Evolutionary conservation across 1,140 invertebrate genomes (phyloP).

Genomic region (Tetramorium alpestre): DNA sequence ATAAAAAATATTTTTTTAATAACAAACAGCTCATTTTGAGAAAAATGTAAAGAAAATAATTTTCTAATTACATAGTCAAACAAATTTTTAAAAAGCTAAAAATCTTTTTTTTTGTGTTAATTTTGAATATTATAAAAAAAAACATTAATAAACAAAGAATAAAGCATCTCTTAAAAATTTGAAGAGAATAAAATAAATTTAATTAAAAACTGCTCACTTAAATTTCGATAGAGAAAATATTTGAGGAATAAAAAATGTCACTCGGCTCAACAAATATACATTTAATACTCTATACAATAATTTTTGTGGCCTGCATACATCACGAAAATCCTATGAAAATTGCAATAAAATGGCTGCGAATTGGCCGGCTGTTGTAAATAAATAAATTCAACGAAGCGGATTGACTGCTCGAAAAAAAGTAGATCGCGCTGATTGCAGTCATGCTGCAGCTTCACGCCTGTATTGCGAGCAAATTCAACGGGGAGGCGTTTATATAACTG

Average conservation of each 20-base stretch:
- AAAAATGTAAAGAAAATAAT: neutral
- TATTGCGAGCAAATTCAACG: neutral
- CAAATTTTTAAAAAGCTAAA: neutral
- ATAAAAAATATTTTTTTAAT: neutral
- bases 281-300: neutral
- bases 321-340: conserved; percentile 20
- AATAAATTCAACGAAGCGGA: conserved; percentile 63
- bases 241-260: neutral
- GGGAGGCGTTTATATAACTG: conserved; percentile 21
- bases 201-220: neutral
- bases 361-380: conserved; percentile 52
- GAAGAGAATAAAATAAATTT: neutral
- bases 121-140: neutral
- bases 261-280: neutral
- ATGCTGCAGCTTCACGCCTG: neutral
- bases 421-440: conserved; percentile 7
- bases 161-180: neutral
- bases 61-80: neutral
- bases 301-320: neutral
- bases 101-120: neutral
- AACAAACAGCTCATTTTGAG: neutral
- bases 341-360: conserved; percentile 17
- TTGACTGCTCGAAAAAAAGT: conserved; percentile 41
- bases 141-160: neutral
- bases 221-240: neutral